Conservation (phyloP, 2,888 invertebrate genomes). For the Cyrtodaria siliqua region DNA sequence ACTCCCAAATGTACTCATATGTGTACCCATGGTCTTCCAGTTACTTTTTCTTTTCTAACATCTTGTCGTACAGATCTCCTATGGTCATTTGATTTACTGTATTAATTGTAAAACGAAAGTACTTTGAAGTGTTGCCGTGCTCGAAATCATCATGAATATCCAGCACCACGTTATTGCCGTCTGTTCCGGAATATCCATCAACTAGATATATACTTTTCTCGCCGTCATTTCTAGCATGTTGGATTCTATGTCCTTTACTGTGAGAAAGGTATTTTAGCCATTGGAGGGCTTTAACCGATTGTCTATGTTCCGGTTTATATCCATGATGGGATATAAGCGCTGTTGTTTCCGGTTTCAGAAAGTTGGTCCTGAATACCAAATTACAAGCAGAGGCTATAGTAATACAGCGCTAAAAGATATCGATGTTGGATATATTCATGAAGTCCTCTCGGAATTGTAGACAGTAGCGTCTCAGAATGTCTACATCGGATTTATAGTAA, state of each 20-base stretch:
- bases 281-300: constrained; percentile 50
- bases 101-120: constrained; percentile 14
- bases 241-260: constrained; percentile 17
- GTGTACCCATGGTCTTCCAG: constrained; percentile 24
- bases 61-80: constrained; percentile 28
- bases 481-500: constrained; percentile 51
- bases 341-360: constrained; percentile 37
- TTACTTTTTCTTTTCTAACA: constrained; percentile 24
- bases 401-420: constrained; percentile 48
- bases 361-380: constrained; percentile 42
- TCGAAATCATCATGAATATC: constrained; percentile 36
- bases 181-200: constrained; percentile 14
- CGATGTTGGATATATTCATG: constrained; percentile 38
- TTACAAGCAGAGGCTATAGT: constrained; percentile 59
- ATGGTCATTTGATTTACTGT: constrained; percentile 20
- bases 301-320: constrained; percentile 54
- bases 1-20: constrained; percentile 32
- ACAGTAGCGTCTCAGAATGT: constrained; percentile 45
- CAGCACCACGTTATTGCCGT: constrained; percentile 9
- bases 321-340: constrained; percentile 59
- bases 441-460: constrained; percentile 45
- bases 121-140: constrained; percentile 28
- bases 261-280: constrained; percentile 48
- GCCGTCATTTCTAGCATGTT: constrained; percentile 31
- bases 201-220: constrained; percentile 26